Evolutionary conservation across 2,888 invertebrate genomes (phyloP), one percentile per base, ranked within the genome.

Genomic region (Parnassius smintheus): DNA sequence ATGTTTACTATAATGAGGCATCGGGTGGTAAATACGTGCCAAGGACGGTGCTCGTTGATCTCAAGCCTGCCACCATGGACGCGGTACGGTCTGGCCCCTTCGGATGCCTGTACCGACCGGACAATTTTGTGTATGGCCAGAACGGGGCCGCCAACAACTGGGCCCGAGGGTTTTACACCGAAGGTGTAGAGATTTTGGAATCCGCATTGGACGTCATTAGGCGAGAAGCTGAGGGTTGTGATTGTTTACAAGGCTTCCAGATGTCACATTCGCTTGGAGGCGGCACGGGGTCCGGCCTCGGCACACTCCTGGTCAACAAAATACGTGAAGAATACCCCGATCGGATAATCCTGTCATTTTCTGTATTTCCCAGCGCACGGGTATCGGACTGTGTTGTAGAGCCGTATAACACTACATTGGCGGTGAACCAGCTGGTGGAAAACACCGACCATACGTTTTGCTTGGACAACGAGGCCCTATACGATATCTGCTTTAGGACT

Each of bases 241-340:
- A 99, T 82, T 98, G 98, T 73, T 92, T 96, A 44, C 96, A 96
- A 93, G 97, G 97, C 54, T 97, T 96, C 82, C 96, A 96, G 80
- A 82, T 96, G 71, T 94, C 96, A 2, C 96, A 97, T 77, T 97
- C 97, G 0, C 80, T 91, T 8, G 92, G 92, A 11, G 92, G 92
- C 35, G 92, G 92, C 56, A 92, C 92, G n/a, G 92, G 92, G 8
- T 85, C 92, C 0, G 92, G 92, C 2, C 75, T 92, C 35, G 92
- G 92, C 22, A 90, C 97, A 0, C 91, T 98, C 4, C 89, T 97
- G 22, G 95, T 97, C 72, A 96, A 96, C 64, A 96, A 96, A 81
- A 97, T 97, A 72, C 93, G 97, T 49, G 97, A 97, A 78, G 97
- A 98, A 81, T 98, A 97, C 76, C 97, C 97, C 1, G 98, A 98